Percentiles rank a stretch among this genome's conserved stretches.
Evolutionary conservation across 2,113 vertebrate species (phyloP).

Genomic region (Athene cunicularia): DNA sequence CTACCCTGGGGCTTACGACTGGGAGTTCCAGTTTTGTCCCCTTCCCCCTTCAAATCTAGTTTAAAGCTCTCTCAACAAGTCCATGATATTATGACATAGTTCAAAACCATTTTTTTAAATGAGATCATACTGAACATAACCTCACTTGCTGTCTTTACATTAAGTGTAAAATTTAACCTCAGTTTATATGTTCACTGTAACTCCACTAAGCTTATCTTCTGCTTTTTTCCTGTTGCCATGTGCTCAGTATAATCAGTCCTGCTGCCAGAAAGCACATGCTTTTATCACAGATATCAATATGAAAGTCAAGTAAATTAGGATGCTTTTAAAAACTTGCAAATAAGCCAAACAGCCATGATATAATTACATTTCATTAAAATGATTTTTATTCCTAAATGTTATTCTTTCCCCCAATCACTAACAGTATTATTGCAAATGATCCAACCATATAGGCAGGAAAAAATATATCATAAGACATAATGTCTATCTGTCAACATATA

Average conservation of each 20-base stretch:
- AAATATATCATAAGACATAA: not conserved
- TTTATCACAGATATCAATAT: not conserved
- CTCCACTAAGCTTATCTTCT: not conserved
- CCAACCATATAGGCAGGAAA: not conserved
- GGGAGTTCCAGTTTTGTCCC: no score
- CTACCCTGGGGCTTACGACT: no score
- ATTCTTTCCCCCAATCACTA: not conserved
- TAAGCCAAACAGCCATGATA: not conserved
- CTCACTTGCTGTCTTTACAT: not conserved
- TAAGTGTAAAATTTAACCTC: not conserved
- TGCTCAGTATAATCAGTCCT: not conserved
- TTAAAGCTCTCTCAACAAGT: no score
- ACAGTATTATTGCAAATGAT: not conserved
- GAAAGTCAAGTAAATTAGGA: not conserved
- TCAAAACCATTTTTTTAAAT: not conserved
- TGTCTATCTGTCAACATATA: not conserved
- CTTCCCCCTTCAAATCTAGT: no score
- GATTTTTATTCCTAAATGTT: not conserved
- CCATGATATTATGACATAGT: not conserved
- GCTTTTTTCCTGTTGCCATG: not conserved
- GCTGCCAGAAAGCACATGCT: not conserved
- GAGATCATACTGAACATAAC: not conserved
- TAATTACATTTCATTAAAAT: not conserved
- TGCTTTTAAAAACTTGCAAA: not conserved
- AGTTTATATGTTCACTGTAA: not conserved